Conservation (phyloP, 1,140 invertebrate species). For the Chlorops oryzae region DNA sequence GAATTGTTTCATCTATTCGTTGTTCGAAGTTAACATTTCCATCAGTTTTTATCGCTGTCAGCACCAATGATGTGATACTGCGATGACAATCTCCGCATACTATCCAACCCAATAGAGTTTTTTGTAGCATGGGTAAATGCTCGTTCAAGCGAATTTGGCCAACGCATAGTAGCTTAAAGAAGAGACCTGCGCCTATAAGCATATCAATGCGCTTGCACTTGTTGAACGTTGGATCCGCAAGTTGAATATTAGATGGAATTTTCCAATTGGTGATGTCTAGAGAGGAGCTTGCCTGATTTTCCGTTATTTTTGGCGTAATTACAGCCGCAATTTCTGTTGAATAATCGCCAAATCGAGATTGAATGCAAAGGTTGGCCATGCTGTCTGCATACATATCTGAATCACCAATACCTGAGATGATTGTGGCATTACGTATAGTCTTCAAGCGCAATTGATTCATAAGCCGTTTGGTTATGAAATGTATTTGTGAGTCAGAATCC, state of each 20-base stretch:
- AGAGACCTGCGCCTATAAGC: slow-evolving; percentile 23
- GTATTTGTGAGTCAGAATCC: slow-evolving; percentile 10
- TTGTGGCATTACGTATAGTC: not conserved
- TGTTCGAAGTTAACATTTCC: not conserved
- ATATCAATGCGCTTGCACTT: slow-evolving; percentile 21
- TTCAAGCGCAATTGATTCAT: slow-evolving; percentile 2
- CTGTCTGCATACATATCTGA: not conserved
- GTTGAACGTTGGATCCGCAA: slow-evolving; percentile 25
- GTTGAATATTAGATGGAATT: slow-evolving; percentile 17
- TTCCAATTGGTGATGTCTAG: slow-evolving; percentile 5
- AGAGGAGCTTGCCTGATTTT: not conserved
- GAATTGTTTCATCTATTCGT: not conserved
- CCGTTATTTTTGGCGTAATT: not conserved
- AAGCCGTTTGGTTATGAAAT: slow-evolving; percentile 4
- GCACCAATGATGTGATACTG: not conserved
- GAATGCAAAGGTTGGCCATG: not conserved
- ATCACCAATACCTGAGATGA: slow-evolving; percentile 7
- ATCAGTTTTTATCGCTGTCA: not conserved
- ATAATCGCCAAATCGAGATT: not conserved
- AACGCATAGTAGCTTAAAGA: not conserved
- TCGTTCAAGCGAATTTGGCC: not conserved
- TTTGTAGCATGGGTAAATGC: slow-evolving; percentile 6
- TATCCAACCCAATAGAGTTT: slow-evolving; percentile 11
- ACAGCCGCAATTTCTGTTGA: slow-evolving; percentile 13
- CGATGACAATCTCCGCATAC: not conserved